Base-by-base conservation (phyloP, 2,797 vertebrate genomes). In the Sebastes miniatus region DNA sequence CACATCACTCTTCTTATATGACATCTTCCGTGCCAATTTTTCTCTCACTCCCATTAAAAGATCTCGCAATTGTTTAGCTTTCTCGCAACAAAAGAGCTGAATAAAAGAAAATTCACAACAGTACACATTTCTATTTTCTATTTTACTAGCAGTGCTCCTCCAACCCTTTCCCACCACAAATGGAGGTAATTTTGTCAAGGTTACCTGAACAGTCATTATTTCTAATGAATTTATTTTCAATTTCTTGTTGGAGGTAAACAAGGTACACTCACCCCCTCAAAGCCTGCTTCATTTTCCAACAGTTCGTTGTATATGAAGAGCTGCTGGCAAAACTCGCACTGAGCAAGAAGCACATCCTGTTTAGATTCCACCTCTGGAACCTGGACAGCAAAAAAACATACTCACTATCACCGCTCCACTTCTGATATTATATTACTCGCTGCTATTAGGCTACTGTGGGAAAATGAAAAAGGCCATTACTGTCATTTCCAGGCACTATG, bases 341-440 rank as follows among this genome's bases (percentile, higher is more conserved):
- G 70, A 36, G 66, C 57, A 31, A 79, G 34, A 81, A 73, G 81
- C 85, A 73, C 62, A 77, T 85, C 75, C 57, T 70, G 83, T 86
- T 89, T 80, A 58, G 63, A 89, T 76, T 78, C 81, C 89, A 76
- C 80, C 77, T 76, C 77, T 79, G 86, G 71, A 86, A 87, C 79
- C 83, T 90, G n/a, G 9, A 78, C 54, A 85, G 76, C 66, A 67
- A 27, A 67, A 67, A 82, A 90, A 73, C 76, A 78, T 47, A 90
- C 83, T 91, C 79, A 83, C 82, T 77, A 88, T 91, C 84, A 91
- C 83, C 85, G 83, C 73, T 79, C 76, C 81, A 86, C 85, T 86
- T 87, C 72, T 83, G 77, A 91, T 91, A 87, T 91, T 90, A 92
- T 79, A 87, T 83, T 83, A 80, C 83, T 87, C 57, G 29, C 69